Base-by-base conservation (phyloP, 2,797 vertebrate species). In the Lacerta viridis region DNA sequence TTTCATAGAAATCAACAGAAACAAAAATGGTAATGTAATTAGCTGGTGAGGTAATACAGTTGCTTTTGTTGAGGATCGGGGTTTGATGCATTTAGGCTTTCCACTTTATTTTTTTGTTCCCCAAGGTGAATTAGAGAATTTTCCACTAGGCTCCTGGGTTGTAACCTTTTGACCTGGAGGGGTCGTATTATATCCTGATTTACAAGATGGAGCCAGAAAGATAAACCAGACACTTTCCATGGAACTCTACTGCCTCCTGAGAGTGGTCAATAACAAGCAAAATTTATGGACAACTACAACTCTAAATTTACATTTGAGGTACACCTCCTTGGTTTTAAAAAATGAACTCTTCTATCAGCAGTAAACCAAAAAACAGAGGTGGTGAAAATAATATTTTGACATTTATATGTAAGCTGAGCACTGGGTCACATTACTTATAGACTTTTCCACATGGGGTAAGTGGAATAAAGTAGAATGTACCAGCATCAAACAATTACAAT, bases 311-410 rank as follows among this genome's bases (percentile, higher is more conserved):
- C 36, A 89, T 86, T 92, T 85, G n/a, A 85, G 71, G 81, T 43
- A 74, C 7, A 25, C 39, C 17, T 29, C 27, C 50, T 64, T 87
- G 46, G 69, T 87, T 55, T 55, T 55, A 15, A 59, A 91, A 90
- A 93, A 87, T 86, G 90, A 91, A 2, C 23, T 11, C 17, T 7
- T 68, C 0, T n/a, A 89, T 86, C 36, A 80, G 11, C 39, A 89
- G 88, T 20, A 64, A 93, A 33, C 17, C 88, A 69, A 71, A 90
- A 90, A 93, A 59, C 88, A 92, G 20, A 29, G 39, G 66, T 72
- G 81, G 77, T 79, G 46, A 76, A 1, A 15, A 41, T 64, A 85
- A 64, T 29, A 43, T 76, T 66, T 39, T 61, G 79, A 64, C 20
- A 80, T 80, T 61, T 80, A 39, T 80, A 80, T 64, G 7, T 39